Percentiles rank a stretch among this genome's conserved stretches.
These are phyloP conservation scores for Cnemophilus loriae DNA, from an alignment of 2,113 vertebrate genomes.

Conservation along the genomic window DNA sequence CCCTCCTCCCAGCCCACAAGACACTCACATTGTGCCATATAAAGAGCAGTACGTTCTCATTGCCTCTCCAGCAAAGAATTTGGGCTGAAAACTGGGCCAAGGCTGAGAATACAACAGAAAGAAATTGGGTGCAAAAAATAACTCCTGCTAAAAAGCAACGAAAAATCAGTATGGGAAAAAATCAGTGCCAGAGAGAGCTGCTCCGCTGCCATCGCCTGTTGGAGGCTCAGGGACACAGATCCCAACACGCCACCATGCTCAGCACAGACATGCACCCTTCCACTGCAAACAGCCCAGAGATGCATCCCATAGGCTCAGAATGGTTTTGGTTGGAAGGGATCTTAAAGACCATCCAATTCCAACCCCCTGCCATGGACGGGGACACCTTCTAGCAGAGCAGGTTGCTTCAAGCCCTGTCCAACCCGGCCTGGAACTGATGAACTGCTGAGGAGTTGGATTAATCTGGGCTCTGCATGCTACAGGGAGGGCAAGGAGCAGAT, in stretches of 20 bases:
- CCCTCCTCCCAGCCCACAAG: neutral
- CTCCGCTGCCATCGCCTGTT: neutral
- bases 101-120: neutral
- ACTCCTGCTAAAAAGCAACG: neutral
- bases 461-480: neutral
- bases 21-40: neutral
- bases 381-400: neutral
- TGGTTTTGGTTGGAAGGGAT: neutral
- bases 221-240: neutral
- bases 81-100: neutral
- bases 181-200: neutral
- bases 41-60: neutral
- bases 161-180: neutral
- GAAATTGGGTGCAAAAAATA: neutral
- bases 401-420: neutral
- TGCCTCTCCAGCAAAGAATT: constrained; percentile 1
- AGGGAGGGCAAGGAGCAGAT: neutral
- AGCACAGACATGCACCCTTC: neutral
- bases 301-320: neutral
- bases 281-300: neutral
- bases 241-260: neutral
- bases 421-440: neutral
- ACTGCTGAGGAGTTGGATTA: too few relatives aligned
- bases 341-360: neutral
- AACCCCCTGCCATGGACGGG: neutral